Evolutionary conservation across 2,797 vertebrate genomes (phyloP), one percentile per base, ranked within the genome.

Genomic region (Dermochelys coriacea): DNA sequence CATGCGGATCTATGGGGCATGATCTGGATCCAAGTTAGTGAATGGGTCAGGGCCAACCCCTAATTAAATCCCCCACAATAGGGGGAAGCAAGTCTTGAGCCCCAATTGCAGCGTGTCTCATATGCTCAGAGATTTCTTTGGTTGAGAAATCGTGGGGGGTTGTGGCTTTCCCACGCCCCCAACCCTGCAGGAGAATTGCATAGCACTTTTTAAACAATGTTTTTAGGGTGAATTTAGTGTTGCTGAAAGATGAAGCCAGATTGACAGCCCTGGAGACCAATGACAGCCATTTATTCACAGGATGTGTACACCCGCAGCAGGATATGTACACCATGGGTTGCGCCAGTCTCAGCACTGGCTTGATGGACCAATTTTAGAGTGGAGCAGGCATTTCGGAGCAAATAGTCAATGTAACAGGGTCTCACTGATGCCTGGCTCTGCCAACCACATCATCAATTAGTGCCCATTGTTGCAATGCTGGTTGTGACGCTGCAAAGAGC

Each of bases 311-410:
- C 23, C 21, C 9, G 54, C 54, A 31, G 14, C 59, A 61, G 16
- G 59, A 34, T 41, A 41, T 41, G 41, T 41, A 41, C 12, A 12
- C 12, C 27, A 59, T 6, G 12, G 27, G 27, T 27, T 29, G 29
- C 23, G 27, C 57, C 57, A 14, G 57, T 14, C 27, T 59, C 12
- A 14, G 12, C 57, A 14, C 5, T 59, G 57, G 27, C 5, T 29
- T 29, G 55, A 3, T 27, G 57, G 57, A 59, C 27, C 57, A 9
- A 64, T 16, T n/a, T 6, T n/a, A n/a, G 4, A 34, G 34, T 19
- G 18, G 34, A 64, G 8, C 2, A 2, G 34, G 34, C 61, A 9
- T n/a, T n/a, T 18, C 16, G 4, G 61, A n/a, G 4, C 8, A 3
- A 64, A n/a, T 19, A 16, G 16, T 19, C 61, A 10, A 19, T 9